Evolutionary conservation across 1,140 invertebrate genomes (phyloP), one percentile per base, ranked within the genome.

Genomic region (Cryptotermes secundus): DNA sequence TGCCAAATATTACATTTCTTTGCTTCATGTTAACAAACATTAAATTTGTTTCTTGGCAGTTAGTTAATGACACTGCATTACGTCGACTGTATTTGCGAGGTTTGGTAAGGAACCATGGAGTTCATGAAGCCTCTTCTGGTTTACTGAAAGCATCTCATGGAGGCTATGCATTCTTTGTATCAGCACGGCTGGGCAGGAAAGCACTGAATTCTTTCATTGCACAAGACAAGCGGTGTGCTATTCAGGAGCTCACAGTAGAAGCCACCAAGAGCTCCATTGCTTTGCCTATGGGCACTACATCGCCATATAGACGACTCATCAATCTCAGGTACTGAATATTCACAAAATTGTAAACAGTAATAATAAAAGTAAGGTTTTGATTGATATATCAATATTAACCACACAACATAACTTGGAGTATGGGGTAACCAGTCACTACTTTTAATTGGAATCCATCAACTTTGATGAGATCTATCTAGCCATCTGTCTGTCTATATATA

Each of bases 131-230:
- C 0, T 88, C 87, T n/a, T 85, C 87, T 24, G 90, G 90, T 3
- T 85, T 91, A 0, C 85, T 88, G 34, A 89, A 88, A 86, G 88
- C 89, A 2, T 86, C 90, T 0, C 87, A 88, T 12, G 90, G 90
- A 0, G 87, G 88, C 31, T 91, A 91, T 80, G 90, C 89, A 53
- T 91, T 91, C 85, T 91, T 91, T 83, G 88, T 90, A 1, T 90
- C 89, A 72, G 90, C 90, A 6, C 89, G 90, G 12, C 84, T 90
- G 2, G 90, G 90, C 4, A 87, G 89, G 82, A 87, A 89, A 53
- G 88, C 89, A 38, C 86, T 91, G 0, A 86, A 87, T 80, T 89
- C 88, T 7, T 87, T 88, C 0, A 85, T 90, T 0, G 89, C 90
- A 31, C 89, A 89, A 35, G 84, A 65, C 34, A 87, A 90, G 72